These are phyloP conservation scores for Caradrina clavipalpis DNA, from an alignment of 2,888 invertebrate species.

Conservation along the genomic window DNA sequence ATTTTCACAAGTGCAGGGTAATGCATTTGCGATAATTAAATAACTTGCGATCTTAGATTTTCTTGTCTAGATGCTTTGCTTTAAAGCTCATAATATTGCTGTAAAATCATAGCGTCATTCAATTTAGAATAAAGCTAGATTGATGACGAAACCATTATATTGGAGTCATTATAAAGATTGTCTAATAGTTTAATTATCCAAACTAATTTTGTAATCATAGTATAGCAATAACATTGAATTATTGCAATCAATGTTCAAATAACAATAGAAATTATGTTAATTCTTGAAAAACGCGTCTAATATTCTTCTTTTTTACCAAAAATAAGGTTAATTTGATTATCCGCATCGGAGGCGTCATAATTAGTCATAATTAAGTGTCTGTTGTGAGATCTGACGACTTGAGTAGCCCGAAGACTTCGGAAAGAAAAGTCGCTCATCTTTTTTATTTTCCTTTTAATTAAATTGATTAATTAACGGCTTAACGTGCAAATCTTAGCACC, in stretches of 20 bases:
- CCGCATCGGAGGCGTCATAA: conserved; percentile 3
- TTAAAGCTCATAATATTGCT: neutral
- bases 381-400: neutral
- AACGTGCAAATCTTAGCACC: neutral
- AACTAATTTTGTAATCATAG: neutral
- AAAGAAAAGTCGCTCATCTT: neutral
- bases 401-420: neutral
- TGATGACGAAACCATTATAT: neutral
- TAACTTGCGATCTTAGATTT: neutral
- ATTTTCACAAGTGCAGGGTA: conserved; percentile 8
- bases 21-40: conserved; percentile 17
- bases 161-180: no score
- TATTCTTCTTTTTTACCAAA: neutral
- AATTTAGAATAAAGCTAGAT: neutral
- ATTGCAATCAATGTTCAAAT: neutral
- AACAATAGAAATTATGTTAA: neutral
- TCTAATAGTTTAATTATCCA: no score
- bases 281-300: neutral
- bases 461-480: neutral
- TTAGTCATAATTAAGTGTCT: conserved; percentile 33
- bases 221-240: neutral
- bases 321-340: neutral
- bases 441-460: neutral
- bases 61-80: neutral
- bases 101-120: neutral